Conservation (phyloP, 1,140 invertebrate species). For the Daktulosphaira vitifoliae region DNA sequence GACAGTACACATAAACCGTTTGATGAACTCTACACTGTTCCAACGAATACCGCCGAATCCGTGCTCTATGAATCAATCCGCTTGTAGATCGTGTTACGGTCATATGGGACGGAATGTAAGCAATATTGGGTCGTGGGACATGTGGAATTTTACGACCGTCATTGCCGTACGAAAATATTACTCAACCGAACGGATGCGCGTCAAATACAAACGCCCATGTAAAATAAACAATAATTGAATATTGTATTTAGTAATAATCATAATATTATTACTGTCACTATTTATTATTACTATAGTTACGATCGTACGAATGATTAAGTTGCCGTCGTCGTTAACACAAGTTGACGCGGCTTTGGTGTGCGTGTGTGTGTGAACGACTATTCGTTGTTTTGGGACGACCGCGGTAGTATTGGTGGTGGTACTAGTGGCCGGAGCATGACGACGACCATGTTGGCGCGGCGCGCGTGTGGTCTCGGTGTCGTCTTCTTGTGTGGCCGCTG, state of each 20-base stretch:
- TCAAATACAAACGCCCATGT: no score
- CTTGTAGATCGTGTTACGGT: not conserved
- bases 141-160: not conserved
- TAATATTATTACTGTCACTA: conserved; percentile 17
- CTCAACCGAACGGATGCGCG: not conserved
- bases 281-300: conserved; percentile 4
- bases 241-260: no score
- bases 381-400: not conserved
- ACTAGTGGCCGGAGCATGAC: not conserved
- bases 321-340: conserved; percentile 9
- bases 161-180: not conserved
- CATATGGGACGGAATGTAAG: not conserved
- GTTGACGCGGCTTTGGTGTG: conserved; percentile 14
- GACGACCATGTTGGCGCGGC: not conserved
- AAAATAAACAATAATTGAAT: conserved; percentile 9
- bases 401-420: not conserved
- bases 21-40: no score
- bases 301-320: conserved; percentile 9
- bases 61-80: no score
- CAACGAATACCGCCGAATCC: no score
- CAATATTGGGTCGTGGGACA: not conserved
- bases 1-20: no score
- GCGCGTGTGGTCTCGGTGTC: not conserved
- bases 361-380: not conserved
- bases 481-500: conserved; percentile 29